Percentiles rank a stretch among this genome's conserved stretches.
Evolutionary conservation across 2,797 vertebrate genomes (phyloP).

Genomic region (Brotogeris chrysoptera): DNA sequence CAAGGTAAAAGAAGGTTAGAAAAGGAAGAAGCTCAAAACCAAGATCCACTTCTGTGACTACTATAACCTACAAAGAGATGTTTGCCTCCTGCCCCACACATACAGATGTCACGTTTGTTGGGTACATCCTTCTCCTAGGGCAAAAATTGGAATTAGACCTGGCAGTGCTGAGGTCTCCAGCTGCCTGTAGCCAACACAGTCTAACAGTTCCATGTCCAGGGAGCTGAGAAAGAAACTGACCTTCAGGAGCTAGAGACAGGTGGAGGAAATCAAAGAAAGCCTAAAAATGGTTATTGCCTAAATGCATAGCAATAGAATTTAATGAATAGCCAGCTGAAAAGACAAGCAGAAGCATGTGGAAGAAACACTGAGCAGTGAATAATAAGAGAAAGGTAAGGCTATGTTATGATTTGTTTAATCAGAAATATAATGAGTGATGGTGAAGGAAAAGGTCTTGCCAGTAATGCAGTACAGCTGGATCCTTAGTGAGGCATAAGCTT

Average conservation of each 20-base stretch:
- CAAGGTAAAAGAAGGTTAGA: background rate
- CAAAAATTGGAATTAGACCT: background rate
- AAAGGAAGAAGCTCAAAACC: background rate
- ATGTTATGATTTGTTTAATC: background rate
- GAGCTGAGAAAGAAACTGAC: background rate
- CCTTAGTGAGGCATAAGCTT: background rate
- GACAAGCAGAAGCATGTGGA: background rate
- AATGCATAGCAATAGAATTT: background rate
- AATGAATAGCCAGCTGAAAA: background rate
- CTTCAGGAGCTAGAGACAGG: background rate
- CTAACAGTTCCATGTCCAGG: background rate
- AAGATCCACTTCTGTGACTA: background rate
- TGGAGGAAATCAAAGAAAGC: background rate
- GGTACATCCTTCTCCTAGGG: background rate
- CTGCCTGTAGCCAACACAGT: background rate
- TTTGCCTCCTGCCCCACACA: background rate
- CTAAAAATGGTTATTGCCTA: background rate
- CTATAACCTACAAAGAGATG: background rate
- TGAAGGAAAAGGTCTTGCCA: constrained; percentile 19
- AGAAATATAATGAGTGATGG: background rate
- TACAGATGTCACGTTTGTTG: background rate
- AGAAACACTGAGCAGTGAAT: background rate
- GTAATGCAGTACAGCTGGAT: background rate
- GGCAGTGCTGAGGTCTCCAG: background rate
- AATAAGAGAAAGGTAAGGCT: background rate